Conservation (phyloP, 2,888 invertebrate genomes). For the Octodonta nipae region DNA sequence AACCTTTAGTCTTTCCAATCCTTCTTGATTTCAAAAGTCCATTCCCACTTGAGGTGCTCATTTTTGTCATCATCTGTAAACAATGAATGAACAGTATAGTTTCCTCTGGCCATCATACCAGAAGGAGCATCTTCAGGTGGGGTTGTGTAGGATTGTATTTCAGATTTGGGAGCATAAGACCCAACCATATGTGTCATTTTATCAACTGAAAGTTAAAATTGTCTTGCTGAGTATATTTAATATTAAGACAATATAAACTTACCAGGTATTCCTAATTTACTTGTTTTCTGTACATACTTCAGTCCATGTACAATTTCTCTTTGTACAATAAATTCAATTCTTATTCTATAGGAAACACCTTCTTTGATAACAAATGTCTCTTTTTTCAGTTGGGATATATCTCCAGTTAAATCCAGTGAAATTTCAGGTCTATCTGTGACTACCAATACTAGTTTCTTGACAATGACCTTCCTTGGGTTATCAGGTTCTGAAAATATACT, state of each 20-base stretch:
- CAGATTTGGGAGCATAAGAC: constrained; percentile 89
- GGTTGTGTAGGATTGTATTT: constrained; percentile 84
- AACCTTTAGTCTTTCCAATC: constrained; percentile 61
- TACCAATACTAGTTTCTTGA: constrained; percentile 77
- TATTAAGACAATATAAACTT: too few relatives aligned
- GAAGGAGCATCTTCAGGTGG: constrained; percentile 90
- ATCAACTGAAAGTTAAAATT: constrained; percentile 58
- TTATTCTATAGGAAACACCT: constrained; percentile 84
- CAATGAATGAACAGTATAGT: constrained; percentile 82
- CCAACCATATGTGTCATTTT: constrained; percentile 98
- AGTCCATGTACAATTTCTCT: constrained; percentile 98
- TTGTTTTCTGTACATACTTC: constrained; percentile 91
- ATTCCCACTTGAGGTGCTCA: constrained; percentile 93
- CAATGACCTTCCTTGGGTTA: constrained; percentile 80
- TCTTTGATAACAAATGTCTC: constrained; percentile 88
- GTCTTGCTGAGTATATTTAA: too few relatives aligned
- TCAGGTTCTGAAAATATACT: constrained; percentile 45
- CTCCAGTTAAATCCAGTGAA: constrained; percentile 77
- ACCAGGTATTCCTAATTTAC: constrained; percentile 83
- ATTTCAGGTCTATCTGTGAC: constrained; percentile 77
- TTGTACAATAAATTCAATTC: constrained; percentile 94
- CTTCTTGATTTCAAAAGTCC: constrained; percentile 95
- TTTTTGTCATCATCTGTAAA: constrained; percentile 97
- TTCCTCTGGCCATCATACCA: constrained; percentile 75
- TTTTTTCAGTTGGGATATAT: constrained; percentile 70